A percentile compares a stretch with the other conserved stretches of the same genome.
Conservation (phyloP, 2,113 vertebrate species). For the Lagopus muta region DNA sequence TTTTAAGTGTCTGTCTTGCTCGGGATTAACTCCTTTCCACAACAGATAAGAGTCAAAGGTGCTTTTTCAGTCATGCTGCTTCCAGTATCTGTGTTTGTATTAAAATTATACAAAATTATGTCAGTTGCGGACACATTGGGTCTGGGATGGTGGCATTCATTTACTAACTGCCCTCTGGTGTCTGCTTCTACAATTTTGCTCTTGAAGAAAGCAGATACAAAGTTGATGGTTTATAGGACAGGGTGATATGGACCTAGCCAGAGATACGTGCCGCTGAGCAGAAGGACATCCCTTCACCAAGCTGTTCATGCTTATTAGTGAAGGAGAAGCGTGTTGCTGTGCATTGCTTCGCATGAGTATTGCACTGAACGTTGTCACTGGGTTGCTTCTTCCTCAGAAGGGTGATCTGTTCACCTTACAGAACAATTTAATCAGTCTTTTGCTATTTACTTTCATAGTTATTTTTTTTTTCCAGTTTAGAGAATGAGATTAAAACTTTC, state of each 20-base stretch:
- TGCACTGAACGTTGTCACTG: neutral
- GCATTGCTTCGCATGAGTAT: neutral
- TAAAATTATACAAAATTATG: neutral
- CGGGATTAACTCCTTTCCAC: neutral
- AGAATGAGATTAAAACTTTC: neutral
- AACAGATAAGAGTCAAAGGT: neutral
- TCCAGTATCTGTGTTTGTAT: neutral
- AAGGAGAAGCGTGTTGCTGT: neutral
- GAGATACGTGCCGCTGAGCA: neutral
- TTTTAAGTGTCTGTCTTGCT: neutral
- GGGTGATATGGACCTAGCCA: neutral
- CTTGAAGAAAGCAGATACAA: neutral
- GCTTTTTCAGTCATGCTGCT: neutral
- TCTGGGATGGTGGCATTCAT: neutral
- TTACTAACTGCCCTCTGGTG: neutral
- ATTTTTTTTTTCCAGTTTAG: neutral
- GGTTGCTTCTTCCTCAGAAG: neutral
- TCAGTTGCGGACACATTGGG: neutral
- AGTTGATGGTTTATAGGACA: neutral
- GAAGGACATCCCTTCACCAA: neutral
- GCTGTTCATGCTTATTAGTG: neutral
- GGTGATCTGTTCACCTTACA: neutral
- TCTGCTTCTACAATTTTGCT: neutral
- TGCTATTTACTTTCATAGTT: neutral
- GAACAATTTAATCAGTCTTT: neutral